Conservation (phyloP, 2,113 vertebrate species). For the Pygoscelis antarcticus region DNA sequence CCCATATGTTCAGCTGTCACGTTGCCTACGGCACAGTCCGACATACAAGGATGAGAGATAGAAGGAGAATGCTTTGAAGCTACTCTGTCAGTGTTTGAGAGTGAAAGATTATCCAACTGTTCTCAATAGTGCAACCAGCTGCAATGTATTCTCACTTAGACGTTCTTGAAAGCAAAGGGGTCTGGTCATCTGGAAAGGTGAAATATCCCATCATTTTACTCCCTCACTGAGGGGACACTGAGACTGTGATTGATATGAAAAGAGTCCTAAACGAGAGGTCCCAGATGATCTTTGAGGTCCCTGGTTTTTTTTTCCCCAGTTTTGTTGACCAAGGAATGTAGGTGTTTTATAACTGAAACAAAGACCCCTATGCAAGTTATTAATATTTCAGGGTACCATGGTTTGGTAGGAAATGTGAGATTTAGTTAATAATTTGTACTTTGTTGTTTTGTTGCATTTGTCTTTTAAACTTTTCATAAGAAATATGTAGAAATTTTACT, state of each 20-base stretch:
- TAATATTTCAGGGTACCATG: neutral
- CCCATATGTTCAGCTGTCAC: conserved; percentile 36
- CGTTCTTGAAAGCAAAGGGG: conserved; percentile 13
- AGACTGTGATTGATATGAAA: neutral
- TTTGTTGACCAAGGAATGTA: neutral
- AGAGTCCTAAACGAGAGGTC: neutral
- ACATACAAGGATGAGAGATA: conserved; percentile 14
- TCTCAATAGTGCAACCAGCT: conserved; percentile 60
- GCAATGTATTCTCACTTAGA: conserved; percentile 51
- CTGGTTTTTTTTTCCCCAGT: neutral
- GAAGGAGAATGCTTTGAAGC: conserved; percentile 63
- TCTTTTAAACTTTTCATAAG: neutral
- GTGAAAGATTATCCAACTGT: conserved; percentile 65
- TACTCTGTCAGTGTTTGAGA: conserved; percentile 25
- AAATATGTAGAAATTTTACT: neutral
- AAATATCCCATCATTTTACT: conserved; percentile 35
- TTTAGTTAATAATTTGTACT: neutral
- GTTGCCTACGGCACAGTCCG: neutral
- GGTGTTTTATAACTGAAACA: neutral
- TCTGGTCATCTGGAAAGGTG: conserved; percentile 59
- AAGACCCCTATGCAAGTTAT: accelerated
- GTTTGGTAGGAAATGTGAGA: neutral
- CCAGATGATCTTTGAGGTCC: neutral
- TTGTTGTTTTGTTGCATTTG: neutral
- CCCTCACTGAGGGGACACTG: neutral